Conservation (phyloP, 2,113 vertebrate species). For the Malurus cyaneus region DNA sequence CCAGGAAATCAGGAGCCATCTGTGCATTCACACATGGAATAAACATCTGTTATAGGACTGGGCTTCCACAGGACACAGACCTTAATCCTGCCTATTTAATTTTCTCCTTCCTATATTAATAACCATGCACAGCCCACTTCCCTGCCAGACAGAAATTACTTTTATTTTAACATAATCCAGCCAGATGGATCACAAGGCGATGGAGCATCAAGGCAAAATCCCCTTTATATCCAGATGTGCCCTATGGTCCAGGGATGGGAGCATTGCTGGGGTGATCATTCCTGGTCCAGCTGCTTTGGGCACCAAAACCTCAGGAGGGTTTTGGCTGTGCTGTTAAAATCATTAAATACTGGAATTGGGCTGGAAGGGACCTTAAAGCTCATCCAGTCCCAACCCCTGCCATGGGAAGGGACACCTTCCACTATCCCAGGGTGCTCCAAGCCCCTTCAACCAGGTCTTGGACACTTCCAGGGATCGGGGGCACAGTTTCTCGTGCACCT, state of each 20-base stretch:
- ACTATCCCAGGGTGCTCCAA: background rate
- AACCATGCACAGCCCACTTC: background rate
- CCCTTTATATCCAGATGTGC: background rate
- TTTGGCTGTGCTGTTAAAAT: accelerated
- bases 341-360: background rate
- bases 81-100: background rate
- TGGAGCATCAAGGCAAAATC: background rate
- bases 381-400: background rate
- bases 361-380: background rate
- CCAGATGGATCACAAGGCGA: background rate
- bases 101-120: background rate
- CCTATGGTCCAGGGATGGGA: accelerated
- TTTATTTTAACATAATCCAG: background rate
- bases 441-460: too few species aligned
- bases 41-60: background rate
- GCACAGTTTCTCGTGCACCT: too few species aligned
- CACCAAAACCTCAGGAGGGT: background rate
- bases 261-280: accelerated
- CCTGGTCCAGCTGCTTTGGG: background rate
- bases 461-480: too few species aligned
- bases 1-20: background rate
- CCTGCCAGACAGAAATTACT: background rate
- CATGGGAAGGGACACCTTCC: background rate
- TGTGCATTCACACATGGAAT: background rate
- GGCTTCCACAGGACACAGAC: background rate